phyloP scores from a whole-genome alignment of 2,113 vertebrate genomes.

The Marmota flaviventris region DNA sequence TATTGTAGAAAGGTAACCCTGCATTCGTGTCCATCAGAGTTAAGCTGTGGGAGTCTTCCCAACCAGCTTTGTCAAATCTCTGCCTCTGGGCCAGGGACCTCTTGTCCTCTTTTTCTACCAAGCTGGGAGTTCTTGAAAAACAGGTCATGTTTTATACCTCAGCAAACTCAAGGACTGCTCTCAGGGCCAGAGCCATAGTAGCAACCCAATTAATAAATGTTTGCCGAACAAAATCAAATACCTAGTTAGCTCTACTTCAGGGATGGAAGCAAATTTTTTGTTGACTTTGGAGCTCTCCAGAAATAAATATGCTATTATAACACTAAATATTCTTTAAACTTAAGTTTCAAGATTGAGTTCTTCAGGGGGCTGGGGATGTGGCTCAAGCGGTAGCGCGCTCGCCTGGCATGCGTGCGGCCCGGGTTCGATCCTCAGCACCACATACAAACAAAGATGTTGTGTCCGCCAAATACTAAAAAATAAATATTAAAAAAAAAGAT shows the following conservation, averaged over 20 bases:
- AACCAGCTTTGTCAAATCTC: neutral
- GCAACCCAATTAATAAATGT: neutral
- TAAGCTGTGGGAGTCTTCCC: neutral
- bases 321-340: neutral
- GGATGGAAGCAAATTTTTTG: neutral
- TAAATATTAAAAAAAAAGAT: no score
- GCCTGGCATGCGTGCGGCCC: no score
- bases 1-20: neutral
- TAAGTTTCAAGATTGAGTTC: conserved; percentile 4
- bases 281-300: neutral
- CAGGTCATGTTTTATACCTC: conserved; percentile 13
- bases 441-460: no score
- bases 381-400: no score
- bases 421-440: no score
- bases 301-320: neutral
- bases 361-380: no score
- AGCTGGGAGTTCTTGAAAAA: neutral
- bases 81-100: neutral
- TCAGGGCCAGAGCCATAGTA: neutral
- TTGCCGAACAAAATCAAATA: conserved; percentile 10
- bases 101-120: neutral
- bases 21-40: neutral
- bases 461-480: no score
- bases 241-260: neutral
- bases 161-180: neutral